phyloP scores from a whole-genome alignment of 2,797 vertebrate species.

The Ctenopoma kingsleyae region DNA sequence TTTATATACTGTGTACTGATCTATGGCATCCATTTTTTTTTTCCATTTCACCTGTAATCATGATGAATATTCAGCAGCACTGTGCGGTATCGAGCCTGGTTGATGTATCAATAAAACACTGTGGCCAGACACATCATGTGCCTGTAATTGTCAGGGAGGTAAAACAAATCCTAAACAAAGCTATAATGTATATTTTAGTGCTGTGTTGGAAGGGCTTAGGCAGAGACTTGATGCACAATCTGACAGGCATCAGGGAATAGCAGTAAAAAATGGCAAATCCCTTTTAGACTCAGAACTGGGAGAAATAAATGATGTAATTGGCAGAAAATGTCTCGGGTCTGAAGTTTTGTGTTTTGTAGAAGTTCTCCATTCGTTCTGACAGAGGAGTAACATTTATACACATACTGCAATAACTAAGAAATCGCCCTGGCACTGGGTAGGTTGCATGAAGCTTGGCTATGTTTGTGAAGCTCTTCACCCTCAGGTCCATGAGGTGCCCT shows the following conservation, averaged over 20 bases:
- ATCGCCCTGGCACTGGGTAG: slow-evolving; percentile 44
- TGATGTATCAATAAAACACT: slow-evolving; percentile 49
- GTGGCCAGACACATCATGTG: slow-evolving; percentile 22
- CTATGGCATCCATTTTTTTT: slow-evolving; percentile 4
- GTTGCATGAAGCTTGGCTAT: slow-evolving; percentile 26
- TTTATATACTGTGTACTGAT: slow-evolving; percentile 22
- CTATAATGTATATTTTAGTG: slow-evolving; percentile 66
- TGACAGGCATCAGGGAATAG: slow-evolving; percentile 67
- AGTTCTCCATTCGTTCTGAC: slow-evolving; percentile 54
- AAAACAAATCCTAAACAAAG: slow-evolving; percentile 63
- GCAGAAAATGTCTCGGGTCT: slow-evolving; percentile 69
- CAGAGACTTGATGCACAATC: slow-evolving; percentile 41
- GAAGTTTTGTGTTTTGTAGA: slow-evolving; percentile 54
- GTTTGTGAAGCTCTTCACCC: slow-evolving; percentile 49
- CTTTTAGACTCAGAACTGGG: slow-evolving; percentile 55
- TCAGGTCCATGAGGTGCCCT: slow-evolving; percentile 46
- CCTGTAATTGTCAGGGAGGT: slow-evolving; percentile 51
- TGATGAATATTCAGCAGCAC: slow-evolving; percentile 14
- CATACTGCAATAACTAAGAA: slow-evolving; percentile 69
- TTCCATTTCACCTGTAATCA: slow-evolving; percentile 25
- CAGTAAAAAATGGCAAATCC: slow-evolving; percentile 58
- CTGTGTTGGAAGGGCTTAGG: slow-evolving; percentile 38
- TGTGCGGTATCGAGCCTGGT: slow-evolving; percentile 10
- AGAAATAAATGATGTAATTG: slow-evolving; percentile 77
- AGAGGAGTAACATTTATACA: slow-evolving; percentile 47